phyloP scores from a whole-genome alignment of 2,113 vertebrate species.

The Acrocephalus kingi region DNA sequence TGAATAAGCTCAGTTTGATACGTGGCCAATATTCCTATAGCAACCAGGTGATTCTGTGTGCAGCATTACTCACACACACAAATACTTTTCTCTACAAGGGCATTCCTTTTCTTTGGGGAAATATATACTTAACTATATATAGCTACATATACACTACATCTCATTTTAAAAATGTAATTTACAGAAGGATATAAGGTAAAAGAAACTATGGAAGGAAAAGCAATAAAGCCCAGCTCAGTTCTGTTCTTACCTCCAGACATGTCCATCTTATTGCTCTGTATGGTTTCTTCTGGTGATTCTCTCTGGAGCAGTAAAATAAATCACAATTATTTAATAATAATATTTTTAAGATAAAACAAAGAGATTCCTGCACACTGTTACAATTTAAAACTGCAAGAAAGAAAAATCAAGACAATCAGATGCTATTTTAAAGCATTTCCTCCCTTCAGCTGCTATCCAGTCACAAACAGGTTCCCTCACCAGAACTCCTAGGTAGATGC shows the following conservation, averaged over 20 bases:
- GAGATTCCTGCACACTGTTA: background rate
- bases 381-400: background rate
- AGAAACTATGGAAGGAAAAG: background rate
- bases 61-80: background rate
- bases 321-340: background rate
- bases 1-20: background rate
- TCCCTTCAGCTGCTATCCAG: background rate
- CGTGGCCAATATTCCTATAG: background rate
- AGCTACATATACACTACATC: background rate
- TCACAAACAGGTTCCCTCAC: background rate
- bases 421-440: background rate
- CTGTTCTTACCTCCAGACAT: conserved; percentile 79
- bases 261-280: conserved; percentile 91
- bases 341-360: background rate
- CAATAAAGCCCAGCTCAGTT: background rate
- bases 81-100: background rate
- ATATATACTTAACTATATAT: background rate
- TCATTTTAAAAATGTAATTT: background rate
- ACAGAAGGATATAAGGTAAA: background rate
- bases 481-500: accelerated
- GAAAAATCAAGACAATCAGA: background rate
- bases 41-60: background rate
- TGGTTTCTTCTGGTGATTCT: conserved; percentile 90
- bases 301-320: conserved; percentile 78
- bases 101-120: background rate